Conservation (phyloP, 1,140 invertebrate genomes). For the Anoplolepis gracilipes region DNA sequence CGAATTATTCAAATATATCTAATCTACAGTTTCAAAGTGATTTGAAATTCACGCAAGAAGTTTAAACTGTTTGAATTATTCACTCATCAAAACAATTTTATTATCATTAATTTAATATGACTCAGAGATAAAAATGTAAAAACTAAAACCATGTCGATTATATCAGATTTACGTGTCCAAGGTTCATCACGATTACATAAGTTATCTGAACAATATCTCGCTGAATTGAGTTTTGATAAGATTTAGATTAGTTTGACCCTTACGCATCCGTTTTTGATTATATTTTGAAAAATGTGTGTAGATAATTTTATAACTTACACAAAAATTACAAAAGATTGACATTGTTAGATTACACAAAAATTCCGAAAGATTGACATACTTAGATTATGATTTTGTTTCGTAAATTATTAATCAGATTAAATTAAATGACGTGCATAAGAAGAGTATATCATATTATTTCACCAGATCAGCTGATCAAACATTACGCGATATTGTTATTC, state of each 20-base stretch:
- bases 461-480: not conserved
- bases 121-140: constrained; percentile 9
- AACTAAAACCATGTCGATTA: constrained; percentile 24
- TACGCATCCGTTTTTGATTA: not conserved
- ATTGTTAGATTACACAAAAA: not conserved
- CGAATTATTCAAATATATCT: not conserved
- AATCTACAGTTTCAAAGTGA: not conserved
- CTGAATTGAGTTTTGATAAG: constrained; percentile 36
- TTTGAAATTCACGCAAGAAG: not conserved
- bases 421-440: not conserved
- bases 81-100: not conserved
- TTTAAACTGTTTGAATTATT: not conserved
- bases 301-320: not conserved
- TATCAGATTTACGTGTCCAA: constrained; percentile 15
- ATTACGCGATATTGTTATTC: not conserved
- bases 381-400: not conserved
- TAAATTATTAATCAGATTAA: not conserved
- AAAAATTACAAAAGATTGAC: not conserved
- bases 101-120: constrained; percentile 1
- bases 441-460: not conserved
- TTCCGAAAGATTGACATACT: no score
- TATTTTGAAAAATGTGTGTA: not conserved
- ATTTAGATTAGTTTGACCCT: constrained; percentile 10
- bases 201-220: constrained; percentile 6
- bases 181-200: constrained; percentile 2